Conservation (phyloP, 2,888 invertebrate genomes). For the Cabera pusaria region DNA sequence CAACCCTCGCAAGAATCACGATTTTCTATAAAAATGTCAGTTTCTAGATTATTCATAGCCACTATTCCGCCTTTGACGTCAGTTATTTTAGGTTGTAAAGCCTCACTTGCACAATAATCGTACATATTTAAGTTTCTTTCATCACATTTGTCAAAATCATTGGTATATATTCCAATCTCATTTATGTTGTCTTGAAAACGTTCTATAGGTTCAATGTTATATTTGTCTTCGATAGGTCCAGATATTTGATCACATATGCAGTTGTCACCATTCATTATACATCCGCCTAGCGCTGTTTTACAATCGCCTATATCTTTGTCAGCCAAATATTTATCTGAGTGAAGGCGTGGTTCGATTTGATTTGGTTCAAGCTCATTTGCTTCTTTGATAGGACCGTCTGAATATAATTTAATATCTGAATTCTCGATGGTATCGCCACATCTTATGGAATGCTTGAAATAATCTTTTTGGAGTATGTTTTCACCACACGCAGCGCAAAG, state of each 20-base stretch:
- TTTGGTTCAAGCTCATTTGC: too few species aligned
- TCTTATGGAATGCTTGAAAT: conserved; percentile 7
- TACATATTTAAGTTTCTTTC: background rate
- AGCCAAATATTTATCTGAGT: conserved; percentile 5
- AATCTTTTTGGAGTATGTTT: conserved; percentile 7
- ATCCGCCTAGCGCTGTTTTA: conserved; percentile 50
- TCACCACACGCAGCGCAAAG: conserved; percentile 20
- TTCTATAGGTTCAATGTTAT: conserved; percentile 36
- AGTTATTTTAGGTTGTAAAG: too few species aligned
- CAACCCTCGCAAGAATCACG: conserved; percentile 43
- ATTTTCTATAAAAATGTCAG: conserved; percentile 7
- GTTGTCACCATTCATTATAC: conserved; percentile 46
- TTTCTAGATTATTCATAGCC: background rate
- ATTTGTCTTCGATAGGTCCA: conserved; percentile 32
- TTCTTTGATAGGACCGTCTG: background rate
- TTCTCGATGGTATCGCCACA: conserved; percentile 7
- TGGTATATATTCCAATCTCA: conserved; percentile 5
- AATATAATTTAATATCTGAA: background rate
- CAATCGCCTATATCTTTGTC: conserved; percentile 41
- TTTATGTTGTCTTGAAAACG: conserved; percentile 3
- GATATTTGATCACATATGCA: conserved; percentile 58
- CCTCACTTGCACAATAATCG: background rate
- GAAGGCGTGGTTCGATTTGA: background rate
- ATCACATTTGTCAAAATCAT: conserved; percentile 6
- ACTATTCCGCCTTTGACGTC: too few species aligned